Evolutionary conservation across 2,113 vertebrate genomes (phyloP).

Genomic region (Cnemophilus loriae): DNA sequence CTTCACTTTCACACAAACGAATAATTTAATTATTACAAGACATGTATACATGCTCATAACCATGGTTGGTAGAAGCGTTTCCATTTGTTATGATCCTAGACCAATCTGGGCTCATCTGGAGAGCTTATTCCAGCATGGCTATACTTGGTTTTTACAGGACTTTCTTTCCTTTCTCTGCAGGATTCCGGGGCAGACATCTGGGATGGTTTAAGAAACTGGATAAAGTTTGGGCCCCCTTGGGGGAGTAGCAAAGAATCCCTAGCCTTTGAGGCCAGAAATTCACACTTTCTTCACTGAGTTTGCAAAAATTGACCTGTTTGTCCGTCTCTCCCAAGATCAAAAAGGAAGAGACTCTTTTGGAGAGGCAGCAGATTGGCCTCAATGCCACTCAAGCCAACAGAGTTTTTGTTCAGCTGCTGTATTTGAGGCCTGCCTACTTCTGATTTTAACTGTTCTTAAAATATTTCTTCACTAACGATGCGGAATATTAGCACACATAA

Average conservation of each 20-base stretch:
- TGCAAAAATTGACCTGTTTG: not conserved
- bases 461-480: not conserved
- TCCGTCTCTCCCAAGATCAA: not conserved
- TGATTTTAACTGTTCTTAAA: not conserved
- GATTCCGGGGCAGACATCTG: not conserved
- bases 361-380: not conserved
- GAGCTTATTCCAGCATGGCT: not conserved
- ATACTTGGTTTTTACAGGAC: not conserved
- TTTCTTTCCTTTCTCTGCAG: not conserved
- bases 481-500: not conserved
- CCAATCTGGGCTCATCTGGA: not conserved
- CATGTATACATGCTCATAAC: not conserved
- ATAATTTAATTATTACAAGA: not conserved
- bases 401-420: not conserved
- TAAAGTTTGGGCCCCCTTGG: not conserved
- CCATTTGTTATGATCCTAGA: not conserved
- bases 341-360: not conserved
- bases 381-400: not conserved
- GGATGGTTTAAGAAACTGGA: not conserved
- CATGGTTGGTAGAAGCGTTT: not conserved
- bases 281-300: not conserved
- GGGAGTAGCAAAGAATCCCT: not conserved
- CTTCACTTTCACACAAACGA: not conserved
- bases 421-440: not conserved
- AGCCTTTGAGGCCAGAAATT: not conserved